Evolutionary conservation across 92 coral and sea anemone species (phyloP).

Genomic region (Metridium senile): DNA sequence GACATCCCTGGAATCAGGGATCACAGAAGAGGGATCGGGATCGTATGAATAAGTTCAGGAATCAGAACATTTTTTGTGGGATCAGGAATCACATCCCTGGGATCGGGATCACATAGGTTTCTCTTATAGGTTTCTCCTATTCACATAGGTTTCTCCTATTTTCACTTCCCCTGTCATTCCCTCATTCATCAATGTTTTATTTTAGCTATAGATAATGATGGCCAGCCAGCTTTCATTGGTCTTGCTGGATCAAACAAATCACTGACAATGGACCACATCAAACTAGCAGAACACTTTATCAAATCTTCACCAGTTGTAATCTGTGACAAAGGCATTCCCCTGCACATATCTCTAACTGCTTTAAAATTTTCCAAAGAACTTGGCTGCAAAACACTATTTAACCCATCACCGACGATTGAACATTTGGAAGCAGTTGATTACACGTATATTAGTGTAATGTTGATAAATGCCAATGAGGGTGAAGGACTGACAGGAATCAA

Average conservation of each 20-base stretch:
- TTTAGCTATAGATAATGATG: conserved; percentile 67
- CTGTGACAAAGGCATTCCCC: conserved; percentile 85
- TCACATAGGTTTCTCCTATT: too few relatives aligned
- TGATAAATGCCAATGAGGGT: conserved; percentile 82
- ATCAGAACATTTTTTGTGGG: too few relatives aligned
- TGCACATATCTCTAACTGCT: conserved; percentile 56
- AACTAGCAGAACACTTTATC: conserved; percentile 46
- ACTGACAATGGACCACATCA: conserved; percentile 52
- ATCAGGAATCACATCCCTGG: too few relatives aligned
- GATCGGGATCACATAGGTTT: too few relatives aligned
- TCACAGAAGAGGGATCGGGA: too few relatives aligned
- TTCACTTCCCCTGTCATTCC: too few relatives aligned
- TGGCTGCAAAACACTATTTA: conserved; percentile 73
- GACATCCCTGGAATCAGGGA: too few relatives aligned
- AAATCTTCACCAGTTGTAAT: conserved; percentile 68
- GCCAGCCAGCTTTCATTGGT: conserved; percentile 86
- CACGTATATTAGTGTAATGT: conserved; percentile 54
- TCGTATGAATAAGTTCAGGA: too few relatives aligned
- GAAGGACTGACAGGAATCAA: conserved; percentile 65
- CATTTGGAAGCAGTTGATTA: conserved; percentile 54
- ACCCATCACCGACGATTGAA: conserved; percentile 83
- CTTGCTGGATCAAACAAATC: conserved; percentile 81
- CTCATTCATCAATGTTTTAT: too few relatives aligned
- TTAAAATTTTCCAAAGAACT: conserved; percentile 67
- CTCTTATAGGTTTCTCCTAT: too few relatives aligned